A percentile compares a stretch with the other conserved stretches of the same genome.
Evolutionary conservation across 1,140 invertebrate species (phyloP).

Genomic region (Drosophila pseudoobscura): DNA sequence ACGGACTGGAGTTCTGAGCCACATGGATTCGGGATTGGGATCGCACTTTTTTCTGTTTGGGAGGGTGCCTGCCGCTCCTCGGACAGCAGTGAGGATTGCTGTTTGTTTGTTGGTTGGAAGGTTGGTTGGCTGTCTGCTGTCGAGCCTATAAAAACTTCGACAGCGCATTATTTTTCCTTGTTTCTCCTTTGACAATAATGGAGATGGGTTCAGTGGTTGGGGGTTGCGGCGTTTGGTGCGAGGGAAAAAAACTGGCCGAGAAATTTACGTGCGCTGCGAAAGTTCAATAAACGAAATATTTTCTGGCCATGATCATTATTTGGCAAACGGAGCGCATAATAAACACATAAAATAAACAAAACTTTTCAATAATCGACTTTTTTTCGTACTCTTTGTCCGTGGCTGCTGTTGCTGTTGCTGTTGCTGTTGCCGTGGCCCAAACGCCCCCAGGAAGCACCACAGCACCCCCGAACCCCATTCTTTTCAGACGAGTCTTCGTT

Average conservation of each 20-base stretch:
- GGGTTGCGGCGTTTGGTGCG: background rate
- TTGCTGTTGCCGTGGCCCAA: background rate
- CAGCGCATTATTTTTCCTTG: constrained; percentile 78
- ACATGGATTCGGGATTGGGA: background rate
- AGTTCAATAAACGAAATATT: constrained; percentile 83
- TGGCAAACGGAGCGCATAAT: constrained; percentile 81
- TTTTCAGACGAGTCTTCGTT: constrained; percentile 52
- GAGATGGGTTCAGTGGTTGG: constrained; percentile 30
- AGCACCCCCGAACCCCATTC: too few species aligned
- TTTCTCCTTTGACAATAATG: constrained; percentile 80
- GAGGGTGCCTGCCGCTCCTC: background rate
- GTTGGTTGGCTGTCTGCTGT: constrained; percentile 52
- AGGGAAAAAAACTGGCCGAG: constrained; percentile 28
- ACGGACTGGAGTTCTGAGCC: constrained; percentile 13
- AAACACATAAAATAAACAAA: constrained; percentile 82
- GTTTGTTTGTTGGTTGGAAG: constrained; percentile 17
- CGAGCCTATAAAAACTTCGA: constrained; percentile 78
- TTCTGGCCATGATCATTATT: constrained; percentile 83
- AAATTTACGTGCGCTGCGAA: constrained; percentile 80
- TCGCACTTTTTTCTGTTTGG: constrained; percentile 17
- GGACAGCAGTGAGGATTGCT: constrained; percentile 4
- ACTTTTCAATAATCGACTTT: constrained; percentile 82
- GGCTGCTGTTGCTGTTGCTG: constrained; percentile 1
- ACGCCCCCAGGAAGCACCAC: background rate
- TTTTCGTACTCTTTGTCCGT: constrained; percentile 36